phyloP scores from a whole-genome alignment of 2,888 invertebrate species.

The Habroteleia sp. region DNA sequence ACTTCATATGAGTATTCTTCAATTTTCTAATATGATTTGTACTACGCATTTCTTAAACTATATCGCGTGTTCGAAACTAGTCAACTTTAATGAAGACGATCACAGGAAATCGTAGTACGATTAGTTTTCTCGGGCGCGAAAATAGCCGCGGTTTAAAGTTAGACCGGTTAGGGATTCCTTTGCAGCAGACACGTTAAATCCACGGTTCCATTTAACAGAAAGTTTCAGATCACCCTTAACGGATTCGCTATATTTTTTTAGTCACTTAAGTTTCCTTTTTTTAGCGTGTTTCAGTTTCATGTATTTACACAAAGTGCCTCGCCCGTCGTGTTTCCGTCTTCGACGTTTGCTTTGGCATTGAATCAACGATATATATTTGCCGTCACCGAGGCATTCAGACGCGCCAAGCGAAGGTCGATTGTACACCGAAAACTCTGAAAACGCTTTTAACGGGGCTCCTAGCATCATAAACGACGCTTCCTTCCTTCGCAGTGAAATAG shows the following conservation, averaged over 20 bases:
- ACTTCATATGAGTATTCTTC: too few relatives aligned
- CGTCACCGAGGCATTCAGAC: constrained; percentile 51
- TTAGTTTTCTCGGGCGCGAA: too few relatives aligned
- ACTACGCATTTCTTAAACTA: too few relatives aligned
- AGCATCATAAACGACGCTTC: constrained; percentile 7
- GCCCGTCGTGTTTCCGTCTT: constrained; percentile 31
- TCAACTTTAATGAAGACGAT: too few relatives aligned
- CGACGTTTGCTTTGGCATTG: constrained; percentile 54
- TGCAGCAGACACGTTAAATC: constrained; percentile 1
- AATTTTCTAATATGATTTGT: too few relatives aligned
- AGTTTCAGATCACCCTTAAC: constrained; percentile 8
- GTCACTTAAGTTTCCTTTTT: too few relatives aligned
- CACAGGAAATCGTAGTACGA: too few relatives aligned
- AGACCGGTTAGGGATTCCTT: constrained; percentile 13
- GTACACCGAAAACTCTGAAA: constrained; percentile 31
- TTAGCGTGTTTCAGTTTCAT: too few relatives aligned
- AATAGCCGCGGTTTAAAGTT: constrained; percentile 30
- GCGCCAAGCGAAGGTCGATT: constrained; percentile 37
- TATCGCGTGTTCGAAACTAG: too few relatives aligned
- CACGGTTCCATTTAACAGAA: too few relatives aligned
- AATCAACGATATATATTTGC: constrained; percentile 57
- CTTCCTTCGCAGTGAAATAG: not conserved
- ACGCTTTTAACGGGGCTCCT: not conserved
- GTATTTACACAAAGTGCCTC: constrained; percentile 37
- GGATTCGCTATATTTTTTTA: not conserved